Evolutionary conservation across 2,113 vertebrate species (phyloP), one percentile per base, ranked within the genome.

Genomic region (Irena cyanogastra): DNA sequence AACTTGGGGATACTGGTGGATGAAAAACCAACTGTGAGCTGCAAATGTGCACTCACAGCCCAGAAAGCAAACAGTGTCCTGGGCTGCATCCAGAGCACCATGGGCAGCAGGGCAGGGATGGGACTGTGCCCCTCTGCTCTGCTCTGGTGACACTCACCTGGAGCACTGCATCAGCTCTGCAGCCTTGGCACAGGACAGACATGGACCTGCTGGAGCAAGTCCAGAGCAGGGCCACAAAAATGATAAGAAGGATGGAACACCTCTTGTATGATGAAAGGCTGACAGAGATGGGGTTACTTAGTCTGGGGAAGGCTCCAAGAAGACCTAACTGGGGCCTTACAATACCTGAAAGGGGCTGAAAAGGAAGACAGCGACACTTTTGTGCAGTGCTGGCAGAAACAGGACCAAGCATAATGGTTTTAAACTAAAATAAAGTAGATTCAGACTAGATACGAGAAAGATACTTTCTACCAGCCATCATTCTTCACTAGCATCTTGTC

Each of bases 301-400:
- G 35, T 19, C 28, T 50, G 45, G 18, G 33, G 28, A 22, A 81
- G 5, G 41, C 28, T 50, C 11, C 4, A 17, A 74, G 47, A 26
- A 61, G 35, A 70, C 9, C 23, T 44, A 28, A 54, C 0, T 14
- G 21, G 1, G 4, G 20, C 11, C 22, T 60, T 33, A 28, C 13
- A 35, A 2, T 17, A 65, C 37, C 18, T 56, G 39, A 80, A 89
- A 23, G 28, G 16, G 18, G 28, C 13, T 44, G 45, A 11, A 35
- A 37, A 57, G 20, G 60, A 50, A 65, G 64, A 60, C 0, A 0
- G 12, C 0, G 1, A 52, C 30, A 42, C 13, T 26, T 49, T 30
- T 45, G 61, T 52, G 15, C 7, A 61, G 14, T 15, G 11, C 17
- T 59, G 72, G 20, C 15, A 52, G 64, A 8, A 19, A 63, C 1